Conservation (phyloP, 2,113 vertebrate species). For the Podocnemis expansa region DNA sequence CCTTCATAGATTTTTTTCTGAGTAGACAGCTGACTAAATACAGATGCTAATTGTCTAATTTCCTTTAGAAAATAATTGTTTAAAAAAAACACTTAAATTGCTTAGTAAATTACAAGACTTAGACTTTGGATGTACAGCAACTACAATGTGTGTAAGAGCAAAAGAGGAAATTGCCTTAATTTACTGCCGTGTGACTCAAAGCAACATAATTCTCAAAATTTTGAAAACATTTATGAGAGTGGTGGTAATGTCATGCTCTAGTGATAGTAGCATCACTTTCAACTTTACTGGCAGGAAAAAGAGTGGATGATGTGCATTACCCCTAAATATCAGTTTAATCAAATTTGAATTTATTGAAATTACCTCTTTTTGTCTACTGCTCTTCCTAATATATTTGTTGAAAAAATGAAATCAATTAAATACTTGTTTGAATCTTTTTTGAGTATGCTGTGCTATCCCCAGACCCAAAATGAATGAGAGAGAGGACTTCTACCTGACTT, state of each 20-base stretch:
- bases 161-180: neutral
- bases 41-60: neutral
- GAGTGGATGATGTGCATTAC: neutral
- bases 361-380: neutral
- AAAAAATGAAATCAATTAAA: neutral
- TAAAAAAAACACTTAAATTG: neutral
- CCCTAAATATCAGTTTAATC: neutral
- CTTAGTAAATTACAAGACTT: neutral
- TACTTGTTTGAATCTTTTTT: neutral
- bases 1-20: neutral
- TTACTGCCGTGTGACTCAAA: neutral
- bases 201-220: neutral
- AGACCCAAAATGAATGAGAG: neutral
- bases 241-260: neutral
- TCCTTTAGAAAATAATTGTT: neutral
- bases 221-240: neutral
- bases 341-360: neutral
- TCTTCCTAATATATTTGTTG: neutral
- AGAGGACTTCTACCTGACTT: no score
- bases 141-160: neutral
- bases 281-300: neutral
- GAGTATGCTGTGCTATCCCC: neutral
- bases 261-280: fast-evolving
- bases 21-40: neutral
- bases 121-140: neutral